These are phyloP conservation scores for Oreohelix idahoensis DNA, from an alignment of 1,140 invertebrate species.

Conservation along the genomic window DNA sequence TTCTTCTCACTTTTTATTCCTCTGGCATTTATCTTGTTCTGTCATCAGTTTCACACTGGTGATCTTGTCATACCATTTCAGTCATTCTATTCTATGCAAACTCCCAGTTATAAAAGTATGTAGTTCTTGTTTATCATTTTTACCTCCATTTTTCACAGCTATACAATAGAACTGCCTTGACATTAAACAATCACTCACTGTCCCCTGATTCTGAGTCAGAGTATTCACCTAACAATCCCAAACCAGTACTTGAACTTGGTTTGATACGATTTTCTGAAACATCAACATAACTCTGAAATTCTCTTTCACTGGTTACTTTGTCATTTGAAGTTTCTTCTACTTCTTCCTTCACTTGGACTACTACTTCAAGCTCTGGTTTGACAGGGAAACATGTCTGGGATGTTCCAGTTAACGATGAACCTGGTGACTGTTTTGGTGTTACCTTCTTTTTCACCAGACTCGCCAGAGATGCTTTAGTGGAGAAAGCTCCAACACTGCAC, in stretches of 20 bases:
- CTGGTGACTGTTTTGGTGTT: not conserved
- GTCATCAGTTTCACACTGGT: too few species aligned
- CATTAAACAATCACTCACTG: too few species aligned
- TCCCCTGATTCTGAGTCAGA: not conserved
- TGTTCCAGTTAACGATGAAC: not conserved
- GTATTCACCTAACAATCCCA: not conserved
- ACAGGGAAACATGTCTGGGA: not conserved
- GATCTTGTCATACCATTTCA: too few species aligned
- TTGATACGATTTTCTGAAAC: not conserved
- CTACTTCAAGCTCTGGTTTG: not conserved
- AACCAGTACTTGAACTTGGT: not conserved
- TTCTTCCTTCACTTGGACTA: not conserved
- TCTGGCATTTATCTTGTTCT: too few species aligned
- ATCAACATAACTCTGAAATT: too few species aligned
- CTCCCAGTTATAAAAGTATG: too few species aligned
- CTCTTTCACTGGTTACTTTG: not conserved
- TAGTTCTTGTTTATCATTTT: too few species aligned
- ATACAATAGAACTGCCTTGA: too few species aligned
- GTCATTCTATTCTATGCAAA: too few species aligned
- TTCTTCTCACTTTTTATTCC: too few species aligned
- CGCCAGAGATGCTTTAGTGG: not conserved
- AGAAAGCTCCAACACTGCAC: slow-evolving; percentile 19
- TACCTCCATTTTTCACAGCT: too few species aligned
- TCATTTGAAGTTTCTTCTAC: not conserved
- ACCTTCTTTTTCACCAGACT: slow-evolving; percentile 5